These are phyloP conservation scores for Caerostris extrusa DNA, from an alignment of 1,140 invertebrate genomes.

Conservation along the genomic window DNA sequence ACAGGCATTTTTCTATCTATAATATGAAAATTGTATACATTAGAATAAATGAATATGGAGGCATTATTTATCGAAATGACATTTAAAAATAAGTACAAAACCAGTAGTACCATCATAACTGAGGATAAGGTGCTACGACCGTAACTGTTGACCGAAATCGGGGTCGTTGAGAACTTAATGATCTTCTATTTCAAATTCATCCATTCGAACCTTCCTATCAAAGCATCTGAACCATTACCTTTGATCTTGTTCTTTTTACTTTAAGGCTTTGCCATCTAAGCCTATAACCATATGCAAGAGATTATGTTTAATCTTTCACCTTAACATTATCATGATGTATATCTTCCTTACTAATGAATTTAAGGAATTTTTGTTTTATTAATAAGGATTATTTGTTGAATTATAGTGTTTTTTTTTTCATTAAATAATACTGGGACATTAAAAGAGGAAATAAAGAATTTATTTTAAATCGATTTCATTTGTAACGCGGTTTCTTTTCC, in stretches of 20 bases:
- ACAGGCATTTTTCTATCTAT: too few relatives aligned
- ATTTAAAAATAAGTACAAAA: background rate
- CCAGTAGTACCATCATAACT: background rate
- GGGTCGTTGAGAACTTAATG: conserved; percentile 22
- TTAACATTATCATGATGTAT: background rate
- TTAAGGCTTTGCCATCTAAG: background rate
- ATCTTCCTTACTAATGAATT: background rate
- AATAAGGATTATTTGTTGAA: background rate
- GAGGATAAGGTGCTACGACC: background rate
- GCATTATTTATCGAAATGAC: background rate
- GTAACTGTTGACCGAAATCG: conserved; percentile 41
- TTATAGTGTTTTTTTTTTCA: background rate
- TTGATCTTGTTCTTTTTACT: background rate
- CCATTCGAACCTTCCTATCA: background rate
- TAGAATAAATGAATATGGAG: background rate
- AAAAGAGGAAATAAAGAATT: background rate
- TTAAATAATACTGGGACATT: background rate
- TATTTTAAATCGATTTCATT: too few relatives aligned
- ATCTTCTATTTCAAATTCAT: background rate
- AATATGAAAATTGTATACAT: background rate
- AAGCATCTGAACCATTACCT: conserved; percentile 24
- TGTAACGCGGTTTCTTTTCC: too few relatives aligned
- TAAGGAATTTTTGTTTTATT: background rate
- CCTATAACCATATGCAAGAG: background rate
- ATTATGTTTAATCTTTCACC: conserved; percentile 14